Base-by-base conservation (phyloP, 2,797 vertebrate genomes). In the Sphenodon punctatus region DNA sequence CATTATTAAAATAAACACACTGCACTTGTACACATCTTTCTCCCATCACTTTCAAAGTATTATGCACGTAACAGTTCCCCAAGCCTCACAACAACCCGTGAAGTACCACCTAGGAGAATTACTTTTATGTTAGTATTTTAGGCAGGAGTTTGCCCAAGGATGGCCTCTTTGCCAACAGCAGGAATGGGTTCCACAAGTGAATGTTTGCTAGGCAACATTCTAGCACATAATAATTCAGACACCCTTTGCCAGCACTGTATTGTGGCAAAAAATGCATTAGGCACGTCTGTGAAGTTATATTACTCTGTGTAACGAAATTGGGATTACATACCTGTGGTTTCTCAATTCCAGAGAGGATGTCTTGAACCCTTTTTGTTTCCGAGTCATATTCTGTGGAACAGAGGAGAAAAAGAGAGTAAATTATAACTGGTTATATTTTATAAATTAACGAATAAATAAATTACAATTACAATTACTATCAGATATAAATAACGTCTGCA, bases 261-360 rank as follows among this genome's bases (percentile, higher is more conserved):
- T 56, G 38, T 65, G 23, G 60, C 64, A 88, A 78, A 89, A 30
- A 63, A 88, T 20, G 72, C 8, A 23, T 38, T 51, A 49, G 59
- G 70, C 80, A 53, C 39, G 36, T 32, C 83, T 64, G 61, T 67
- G 69, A 73, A 63, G 71, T 66, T 66, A 3, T n/a, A 41, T 51
- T 53, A 23, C 19, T 0, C 82, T 41, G 41, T 49, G 60, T 25
- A 19, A 27, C 84, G 32, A 85, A 76, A 69, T 80, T 43, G 36
- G 67, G 56, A 90, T 95, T 82, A 97, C 97, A 74, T 95, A 98
- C 98, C 98, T 98, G 98, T 94, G 98, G 98, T 94, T 98, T 99
- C 93, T 99, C 98, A 91, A 99, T 98, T 94, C 97, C 95, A 85
- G 97, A 98, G 95, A 99, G 96, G 96, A 98, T 94, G 92, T 99